phyloP scores from a whole-genome alignment of 2,797 vertebrate genomes.

The Crax fasciolata region DNA sequence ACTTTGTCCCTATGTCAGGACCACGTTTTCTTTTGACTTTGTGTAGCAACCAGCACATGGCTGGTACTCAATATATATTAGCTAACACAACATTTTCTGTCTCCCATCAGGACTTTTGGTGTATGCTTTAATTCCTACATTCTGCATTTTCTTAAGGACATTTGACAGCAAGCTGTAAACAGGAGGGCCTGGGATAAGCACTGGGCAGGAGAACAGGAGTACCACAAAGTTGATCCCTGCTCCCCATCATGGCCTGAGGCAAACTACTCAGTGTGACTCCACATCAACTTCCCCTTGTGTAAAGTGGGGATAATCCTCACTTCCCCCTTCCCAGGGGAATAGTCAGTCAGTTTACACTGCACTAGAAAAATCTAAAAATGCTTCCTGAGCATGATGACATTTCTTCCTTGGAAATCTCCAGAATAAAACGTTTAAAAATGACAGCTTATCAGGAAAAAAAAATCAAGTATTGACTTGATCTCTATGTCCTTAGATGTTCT shows the following conservation, averaged over 20 bases:
- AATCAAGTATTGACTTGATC: not conserved
- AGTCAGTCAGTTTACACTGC: not conserved
- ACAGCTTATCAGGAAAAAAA: not conserved
- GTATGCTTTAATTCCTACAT: not conserved
- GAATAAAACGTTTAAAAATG: not conserved
- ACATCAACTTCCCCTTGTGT: not conserved
- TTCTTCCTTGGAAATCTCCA: not conserved
- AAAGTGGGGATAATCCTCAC: not conserved
- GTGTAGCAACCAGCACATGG: not conserved
- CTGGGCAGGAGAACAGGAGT: not conserved
- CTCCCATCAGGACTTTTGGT: not conserved
- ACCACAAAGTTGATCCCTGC: fast-evolving
- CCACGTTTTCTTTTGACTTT: not conserved
- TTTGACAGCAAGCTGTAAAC: not conserved
- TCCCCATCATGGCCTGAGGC: not conserved
- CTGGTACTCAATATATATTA: not conserved
- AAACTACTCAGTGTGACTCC: not conserved
- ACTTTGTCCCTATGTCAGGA: fast-evolving
- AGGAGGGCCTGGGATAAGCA: not conserved
- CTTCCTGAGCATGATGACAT: not conserved
- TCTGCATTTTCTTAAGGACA: not conserved
- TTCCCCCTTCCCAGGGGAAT: not conserved
- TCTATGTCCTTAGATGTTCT: not conserved
- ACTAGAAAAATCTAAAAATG: not conserved
- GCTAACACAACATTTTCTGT: not conserved